Evolutionary conservation across 92 coral and sea anemone species (phyloP).

Genomic region (Paramuricea clavata): DNA sequence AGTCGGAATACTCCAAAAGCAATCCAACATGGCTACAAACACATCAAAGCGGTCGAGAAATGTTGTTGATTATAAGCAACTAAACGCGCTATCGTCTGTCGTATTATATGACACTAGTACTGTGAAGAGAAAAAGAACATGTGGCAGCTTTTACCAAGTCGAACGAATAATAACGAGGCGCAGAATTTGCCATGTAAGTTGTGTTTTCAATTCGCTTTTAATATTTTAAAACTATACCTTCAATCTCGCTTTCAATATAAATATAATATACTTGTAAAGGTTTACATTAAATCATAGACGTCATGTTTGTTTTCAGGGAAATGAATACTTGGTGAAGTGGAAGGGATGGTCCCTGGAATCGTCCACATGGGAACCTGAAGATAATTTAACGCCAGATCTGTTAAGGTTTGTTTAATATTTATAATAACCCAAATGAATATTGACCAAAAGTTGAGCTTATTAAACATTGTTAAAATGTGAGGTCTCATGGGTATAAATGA

Average conservation of each 20-base stretch:
- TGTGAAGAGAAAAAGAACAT: no score
- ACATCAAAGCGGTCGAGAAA: no score
- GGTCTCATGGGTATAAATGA: no score
- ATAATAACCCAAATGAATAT: background rate
- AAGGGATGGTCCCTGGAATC: conserved; percentile 39
- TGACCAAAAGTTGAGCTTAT: no score
- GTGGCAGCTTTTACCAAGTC: conserved; percentile 27
- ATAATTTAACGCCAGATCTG: conserved; percentile 47
- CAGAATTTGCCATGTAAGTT: conserved; percentile 29
- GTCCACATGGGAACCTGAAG: conserved; percentile 59
- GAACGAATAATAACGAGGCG: conserved; percentile 53
- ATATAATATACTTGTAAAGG: background rate
- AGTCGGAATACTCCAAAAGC: no score
- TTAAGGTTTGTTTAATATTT: conserved; percentile 43
- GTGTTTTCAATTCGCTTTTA: background rate
- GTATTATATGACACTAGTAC: conserved; percentile 52
- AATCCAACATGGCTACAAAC: no score
- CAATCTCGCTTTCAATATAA: no score
- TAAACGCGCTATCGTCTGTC: conserved; percentile 42
- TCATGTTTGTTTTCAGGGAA: conserved; percentile 28
- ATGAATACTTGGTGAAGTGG: conserved; percentile 51
- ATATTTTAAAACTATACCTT: background rate
- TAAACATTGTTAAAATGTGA: no score
- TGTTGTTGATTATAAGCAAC: background rate
- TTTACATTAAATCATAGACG: background rate